Evolutionary conservation across 2,888 invertebrate genomes (phyloP).

Genomic region (Sympetrum striolatum): DNA sequence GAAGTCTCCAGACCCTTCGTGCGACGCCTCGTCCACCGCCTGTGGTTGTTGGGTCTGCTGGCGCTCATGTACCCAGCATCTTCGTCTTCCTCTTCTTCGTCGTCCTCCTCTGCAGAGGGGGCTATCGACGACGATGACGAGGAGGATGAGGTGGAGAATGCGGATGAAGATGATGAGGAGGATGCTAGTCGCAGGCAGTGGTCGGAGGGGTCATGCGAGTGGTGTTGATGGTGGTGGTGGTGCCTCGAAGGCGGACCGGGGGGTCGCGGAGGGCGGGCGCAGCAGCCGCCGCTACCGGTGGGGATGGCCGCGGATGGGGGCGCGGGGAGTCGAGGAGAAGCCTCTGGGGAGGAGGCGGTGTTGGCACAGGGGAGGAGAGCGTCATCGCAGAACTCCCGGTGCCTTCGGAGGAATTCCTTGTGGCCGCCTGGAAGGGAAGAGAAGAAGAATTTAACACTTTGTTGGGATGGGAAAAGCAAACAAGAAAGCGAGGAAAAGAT

Average conservation of each 20-base stretch:
- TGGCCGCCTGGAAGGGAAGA: constrained; percentile 67
- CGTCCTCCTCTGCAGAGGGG: constrained; percentile 51
- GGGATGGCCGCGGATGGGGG: constrained; percentile 29
- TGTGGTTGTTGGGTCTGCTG: constrained; percentile 46
- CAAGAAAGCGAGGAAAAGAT: not conserved
- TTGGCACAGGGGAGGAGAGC: constrained; percentile 62
- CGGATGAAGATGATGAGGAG: not conserved
- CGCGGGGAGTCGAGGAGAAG: constrained; percentile 41
- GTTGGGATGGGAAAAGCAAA: not conserved
- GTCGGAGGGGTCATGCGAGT: constrained; percentile 23
- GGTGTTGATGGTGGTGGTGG: constrained; percentile 16
- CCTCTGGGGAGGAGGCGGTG: constrained; percentile 49
- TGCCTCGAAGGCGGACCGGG: constrained; percentile 55
- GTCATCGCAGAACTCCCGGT: constrained; percentile 77
- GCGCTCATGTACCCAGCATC: constrained; percentile 32
- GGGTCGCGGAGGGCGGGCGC: constrained; percentile 54
- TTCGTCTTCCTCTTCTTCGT: constrained; percentile 45
- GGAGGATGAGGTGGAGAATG: constrained; percentile 15
- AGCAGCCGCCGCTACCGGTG: constrained; percentile 37
- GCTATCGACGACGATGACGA: constrained; percentile 45
- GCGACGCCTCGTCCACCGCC: not conserved
- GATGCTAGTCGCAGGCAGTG: constrained; percentile 17
- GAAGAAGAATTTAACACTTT: not conserved
- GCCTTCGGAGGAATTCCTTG: constrained; percentile 73
- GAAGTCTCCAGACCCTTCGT: not conserved